Evolutionary conservation across 2,888 invertebrate species (phyloP).

Genomic region (Blera fallax): DNA sequence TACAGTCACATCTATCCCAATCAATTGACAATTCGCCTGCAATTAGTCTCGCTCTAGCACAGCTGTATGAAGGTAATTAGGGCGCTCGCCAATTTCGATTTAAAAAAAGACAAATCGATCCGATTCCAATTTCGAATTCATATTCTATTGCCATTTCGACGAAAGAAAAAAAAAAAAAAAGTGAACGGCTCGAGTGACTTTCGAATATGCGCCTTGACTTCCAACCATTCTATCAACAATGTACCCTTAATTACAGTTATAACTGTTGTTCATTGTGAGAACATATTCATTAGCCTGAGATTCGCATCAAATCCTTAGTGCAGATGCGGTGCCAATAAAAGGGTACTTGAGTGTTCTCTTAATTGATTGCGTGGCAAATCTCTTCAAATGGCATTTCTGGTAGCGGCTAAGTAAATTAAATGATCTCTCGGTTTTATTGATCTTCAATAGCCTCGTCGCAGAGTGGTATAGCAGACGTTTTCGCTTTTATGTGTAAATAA

Average conservation of each 20-base stretch:
- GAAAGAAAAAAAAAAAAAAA: constrained; percentile 9
- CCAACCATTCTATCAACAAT: constrained; percentile 40
- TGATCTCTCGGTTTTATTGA: constrained; percentile 2
- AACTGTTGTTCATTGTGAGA: constrained; percentile 19
- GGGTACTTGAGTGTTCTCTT: constrained; percentile 27
- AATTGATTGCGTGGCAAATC: constrained; percentile 48
- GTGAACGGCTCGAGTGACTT: constrained; percentile 27
- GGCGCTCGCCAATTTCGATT: constrained; percentile 21
- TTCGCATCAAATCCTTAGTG: background rate
- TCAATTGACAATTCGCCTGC: constrained; percentile 42
- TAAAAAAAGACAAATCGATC: constrained; percentile 41
- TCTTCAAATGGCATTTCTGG: background rate
- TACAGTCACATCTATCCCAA: background rate
- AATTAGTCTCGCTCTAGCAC: constrained; percentile 51
- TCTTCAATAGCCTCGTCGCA: background rate
- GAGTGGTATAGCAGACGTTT: no score
- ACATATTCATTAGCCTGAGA: constrained; percentile 25
- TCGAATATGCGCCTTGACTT: constrained; percentile 8
- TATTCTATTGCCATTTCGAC: constrained; percentile 29
- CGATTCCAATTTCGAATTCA: constrained; percentile 2
- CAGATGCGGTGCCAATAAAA: constrained; percentile 35
- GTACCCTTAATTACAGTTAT: constrained; percentile 49
- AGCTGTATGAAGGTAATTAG: constrained; percentile 51
- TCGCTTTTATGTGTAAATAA: no score
- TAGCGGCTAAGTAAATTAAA: background rate